phyloP scores from a whole-genome alignment of 2,113 vertebrate species.

The Channa maculata region DNA sequence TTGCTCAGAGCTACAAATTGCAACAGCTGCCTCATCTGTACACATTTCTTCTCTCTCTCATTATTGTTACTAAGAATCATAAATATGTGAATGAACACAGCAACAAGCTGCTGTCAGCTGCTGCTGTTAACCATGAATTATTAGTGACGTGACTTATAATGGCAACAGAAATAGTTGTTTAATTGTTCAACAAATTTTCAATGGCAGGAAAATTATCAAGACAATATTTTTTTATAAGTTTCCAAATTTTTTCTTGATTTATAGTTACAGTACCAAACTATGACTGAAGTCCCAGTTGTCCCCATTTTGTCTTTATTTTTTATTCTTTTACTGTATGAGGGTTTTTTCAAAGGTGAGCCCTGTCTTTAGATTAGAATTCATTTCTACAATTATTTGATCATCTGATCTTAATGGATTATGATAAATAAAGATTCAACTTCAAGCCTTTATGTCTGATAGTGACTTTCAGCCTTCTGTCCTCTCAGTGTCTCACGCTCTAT shows the following conservation, averaged over 20 bases:
- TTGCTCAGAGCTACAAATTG: neutral
- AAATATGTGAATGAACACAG: neutral
- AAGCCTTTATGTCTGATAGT: too few species aligned
- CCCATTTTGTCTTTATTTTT: neutral
- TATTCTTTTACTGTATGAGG: neutral
- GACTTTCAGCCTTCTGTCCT: too few species aligned
- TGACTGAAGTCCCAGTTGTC: neutral
- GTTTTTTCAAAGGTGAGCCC: neutral
- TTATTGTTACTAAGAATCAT: neutral
- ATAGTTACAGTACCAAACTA: too few species aligned
- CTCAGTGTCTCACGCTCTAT: neutral
- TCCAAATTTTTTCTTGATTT: neutral
- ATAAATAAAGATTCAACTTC: too few species aligned
- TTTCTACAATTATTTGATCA: neutral
- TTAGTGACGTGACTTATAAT: slow-evolving; percentile 1
- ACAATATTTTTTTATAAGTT: neutral
- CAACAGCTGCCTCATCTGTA: neutral
- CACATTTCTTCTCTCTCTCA: neutral
- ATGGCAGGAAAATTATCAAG: neutral
- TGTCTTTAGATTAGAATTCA: neutral
- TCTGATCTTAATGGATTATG: neutral
- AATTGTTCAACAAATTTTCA: slow-evolving; percentile 7
- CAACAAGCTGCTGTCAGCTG: neutral
- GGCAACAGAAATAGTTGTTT: slow-evolving; percentile 26
- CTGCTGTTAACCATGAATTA: neutral